Conservation (phyloP, 2,113 vertebrate genomes). For the Scartelaos histophorus region DNA sequence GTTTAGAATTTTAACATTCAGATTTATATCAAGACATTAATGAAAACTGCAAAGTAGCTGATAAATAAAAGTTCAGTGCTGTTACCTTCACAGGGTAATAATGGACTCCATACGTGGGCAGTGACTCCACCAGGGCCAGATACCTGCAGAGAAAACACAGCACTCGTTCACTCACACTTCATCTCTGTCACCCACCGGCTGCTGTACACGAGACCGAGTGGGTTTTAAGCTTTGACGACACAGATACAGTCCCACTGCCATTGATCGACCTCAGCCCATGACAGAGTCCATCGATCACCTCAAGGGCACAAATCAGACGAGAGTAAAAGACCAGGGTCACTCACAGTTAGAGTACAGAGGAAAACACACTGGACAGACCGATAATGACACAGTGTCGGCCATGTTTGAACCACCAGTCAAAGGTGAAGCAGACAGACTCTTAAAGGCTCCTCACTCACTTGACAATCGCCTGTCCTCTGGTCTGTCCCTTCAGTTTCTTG, state of each 20-base stretch:
- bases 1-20: not conserved
- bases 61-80: constrained; percentile 18
- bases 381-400: constrained; percentile 61
- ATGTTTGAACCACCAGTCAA: constrained; percentile 17
- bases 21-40: not conserved
- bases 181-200: constrained; percentile 47
- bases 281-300: constrained; percentile 64
- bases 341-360: constrained; percentile 32
- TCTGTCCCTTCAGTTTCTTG: constrained; percentile 88
- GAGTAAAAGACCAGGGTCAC: constrained; percentile 35
- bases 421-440: not conserved
- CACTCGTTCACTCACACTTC: constrained; percentile 51
- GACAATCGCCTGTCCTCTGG: constrained; percentile 93
- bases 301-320: constrained; percentile 65
- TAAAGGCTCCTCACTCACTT: constrained; percentile 81
- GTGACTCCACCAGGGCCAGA: constrained; percentile 91
- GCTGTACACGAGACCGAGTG: constrained; percentile 38
- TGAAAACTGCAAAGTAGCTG: constrained; percentile 32
- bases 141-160: constrained; percentile 80
- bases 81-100: constrained; percentile 97
- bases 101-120: constrained; percentile 97
- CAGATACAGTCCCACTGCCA: constrained; percentile 56
- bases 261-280: constrained; percentile 58
- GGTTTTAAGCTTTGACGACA: constrained; percentile 48
- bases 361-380: constrained; percentile 36